Base-by-base conservation (phyloP, 2,113 vertebrate genomes). In the Coptodon bakossiorum region DNA sequence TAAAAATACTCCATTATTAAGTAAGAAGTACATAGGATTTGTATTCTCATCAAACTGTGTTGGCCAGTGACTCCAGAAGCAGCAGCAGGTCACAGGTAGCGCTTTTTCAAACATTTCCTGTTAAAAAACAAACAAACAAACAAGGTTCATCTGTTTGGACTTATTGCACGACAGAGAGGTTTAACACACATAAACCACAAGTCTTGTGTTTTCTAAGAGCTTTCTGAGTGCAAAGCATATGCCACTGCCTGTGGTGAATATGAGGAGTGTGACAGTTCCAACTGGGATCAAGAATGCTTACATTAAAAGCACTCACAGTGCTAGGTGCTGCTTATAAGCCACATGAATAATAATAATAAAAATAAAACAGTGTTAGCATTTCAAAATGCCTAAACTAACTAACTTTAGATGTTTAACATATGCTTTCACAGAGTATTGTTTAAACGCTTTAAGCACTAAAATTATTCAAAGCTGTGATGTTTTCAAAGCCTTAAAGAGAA, bases 141-240 rank as follows among this genome's bases (percentile, higher is more conserved):
- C 6, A 66, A 43, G n/a, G n/a, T 14, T 71, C 0, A 71, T 1
- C n/a, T 14, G 8, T 71, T 14, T 9, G 3, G 38, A 71, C 59
- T 27, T 86, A 11, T 48, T 68, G 3, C 7, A 24, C 19, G 0
- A 29, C 36, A 84, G 3, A 7, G 16, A 81, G 45, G 3, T 12
- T 40, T 40, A 45, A 17, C 82, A 27, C 31, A n/a, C 24, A n/a
- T 52, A 36, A 29, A 56, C 40, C 50, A 38, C 34, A 52, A 43
- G 50, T 83, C 36, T 34, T 73, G 17, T 90, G 89, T 48, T 90
- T 82, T 68, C 8, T 34, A 3, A 24, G 12, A 16, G 56, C 17
- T 52, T 57, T n/a, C 27, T 7, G 22, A 45, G 38, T 71, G 66
- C n/a, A 71, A 71, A 43, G 66, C 13, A 9, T 16, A 14, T 71